Percentiles rank a stretch among this genome's conserved stretches.
These are phyloP conservation scores for Athetis lepigone DNA, from an alignment of 2,888 invertebrate genomes.

Conservation along the genomic window DNA sequence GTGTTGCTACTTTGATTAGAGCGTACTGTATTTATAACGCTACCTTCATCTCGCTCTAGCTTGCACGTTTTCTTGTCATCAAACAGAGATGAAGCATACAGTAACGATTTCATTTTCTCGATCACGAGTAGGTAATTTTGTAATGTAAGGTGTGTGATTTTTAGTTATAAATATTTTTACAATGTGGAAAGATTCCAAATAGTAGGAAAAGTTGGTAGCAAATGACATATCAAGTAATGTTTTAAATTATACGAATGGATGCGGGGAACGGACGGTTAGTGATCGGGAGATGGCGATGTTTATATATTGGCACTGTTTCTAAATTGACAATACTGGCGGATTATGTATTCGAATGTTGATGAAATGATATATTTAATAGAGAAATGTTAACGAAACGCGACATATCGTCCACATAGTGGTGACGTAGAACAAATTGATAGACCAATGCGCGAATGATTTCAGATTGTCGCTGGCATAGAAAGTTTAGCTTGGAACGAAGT, in stretches of 20 bases:
- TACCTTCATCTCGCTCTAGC: conserved; percentile 56
- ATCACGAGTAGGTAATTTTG: conserved; percentile 81
- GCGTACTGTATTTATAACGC: conserved; percentile 53
- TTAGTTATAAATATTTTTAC: conserved; percentile 85
- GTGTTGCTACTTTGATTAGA: conserved; percentile 69
- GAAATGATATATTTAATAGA: conserved; percentile 87
- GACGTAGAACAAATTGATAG: conserved; percentile 68
- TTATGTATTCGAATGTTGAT: conserved; percentile 83
- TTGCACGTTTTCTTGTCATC: conserved; percentile 30
- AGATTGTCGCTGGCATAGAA: conserved; percentile 54
- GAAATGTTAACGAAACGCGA: conserved; percentile 84
- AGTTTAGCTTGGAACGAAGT: conserved; percentile 62
- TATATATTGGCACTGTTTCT: conserved; percentile 79
- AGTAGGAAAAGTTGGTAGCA: conserved; percentile 82
- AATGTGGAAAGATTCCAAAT: conserved; percentile 89
- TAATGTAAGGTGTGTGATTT: conserved; percentile 87
- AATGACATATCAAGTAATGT: conserved; percentile 90
- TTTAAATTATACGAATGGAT: conserved; percentile 80
- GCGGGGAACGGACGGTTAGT: conserved; percentile 79
- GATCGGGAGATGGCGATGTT: conserved; percentile 75
- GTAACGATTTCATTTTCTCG: conserved; percentile 64
- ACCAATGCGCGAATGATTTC: conserved; percentile 51
- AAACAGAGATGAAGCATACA: conserved; percentile 55
- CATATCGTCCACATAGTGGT: conserved; percentile 89
- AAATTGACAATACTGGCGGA: conserved; percentile 86